Evolutionary conservation across 2,113 vertebrate species (phyloP).

Genomic region (Hemiscyllium ocellatum): DNA sequence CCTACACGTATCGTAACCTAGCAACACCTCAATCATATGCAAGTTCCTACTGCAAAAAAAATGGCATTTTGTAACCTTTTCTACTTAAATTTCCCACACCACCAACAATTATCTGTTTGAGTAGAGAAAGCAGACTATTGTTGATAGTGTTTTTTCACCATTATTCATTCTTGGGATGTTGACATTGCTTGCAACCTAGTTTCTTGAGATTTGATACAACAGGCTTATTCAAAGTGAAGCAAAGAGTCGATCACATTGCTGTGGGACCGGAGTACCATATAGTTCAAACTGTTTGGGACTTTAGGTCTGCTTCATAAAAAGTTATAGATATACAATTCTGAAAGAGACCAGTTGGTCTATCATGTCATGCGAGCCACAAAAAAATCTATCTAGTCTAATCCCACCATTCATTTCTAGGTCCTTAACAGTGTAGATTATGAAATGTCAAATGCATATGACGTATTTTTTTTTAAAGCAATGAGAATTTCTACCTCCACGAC

Average conservation of each 20-base stretch:
- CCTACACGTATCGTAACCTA: constrained; percentile 13
- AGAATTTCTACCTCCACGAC: neutral
- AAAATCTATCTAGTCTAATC: neutral
- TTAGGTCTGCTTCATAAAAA: neutral
- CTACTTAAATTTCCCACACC: neutral
- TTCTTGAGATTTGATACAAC: neutral
- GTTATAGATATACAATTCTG: neutral
- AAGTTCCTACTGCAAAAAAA: neutral
- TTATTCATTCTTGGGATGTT: neutral
- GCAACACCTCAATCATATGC: neutral
- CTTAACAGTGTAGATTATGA: neutral
- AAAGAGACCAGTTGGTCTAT: neutral
- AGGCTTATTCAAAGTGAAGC: neutral
- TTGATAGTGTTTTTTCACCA: neutral
- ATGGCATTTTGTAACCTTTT: neutral
- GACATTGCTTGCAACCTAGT: neutral
- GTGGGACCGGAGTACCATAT: neutral
- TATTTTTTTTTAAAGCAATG: too few relatives aligned
- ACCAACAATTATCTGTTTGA: neutral
- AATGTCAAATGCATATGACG: neutral
- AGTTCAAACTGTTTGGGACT: neutral
- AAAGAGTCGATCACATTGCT: neutral
- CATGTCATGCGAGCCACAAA: too few relatives aligned
- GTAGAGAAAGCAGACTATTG: neutral
- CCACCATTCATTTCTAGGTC: neutral